Evolutionary conservation across 2,113 vertebrate genomes (phyloP).

Genomic region (Apeltes quadracus): DNA sequence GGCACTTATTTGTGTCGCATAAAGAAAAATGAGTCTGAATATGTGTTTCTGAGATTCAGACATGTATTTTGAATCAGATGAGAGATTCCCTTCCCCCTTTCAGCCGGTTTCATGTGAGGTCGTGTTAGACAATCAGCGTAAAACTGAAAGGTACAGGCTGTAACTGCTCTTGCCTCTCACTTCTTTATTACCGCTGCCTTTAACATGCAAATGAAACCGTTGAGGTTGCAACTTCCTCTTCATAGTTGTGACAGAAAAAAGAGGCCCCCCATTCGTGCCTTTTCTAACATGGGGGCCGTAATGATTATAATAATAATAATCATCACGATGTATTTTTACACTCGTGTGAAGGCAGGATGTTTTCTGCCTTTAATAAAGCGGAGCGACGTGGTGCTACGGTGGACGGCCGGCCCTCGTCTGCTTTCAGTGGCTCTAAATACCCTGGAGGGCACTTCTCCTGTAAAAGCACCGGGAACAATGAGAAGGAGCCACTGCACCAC

Average conservation of each 20-base stretch:
- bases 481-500: constrained; percentile 49
- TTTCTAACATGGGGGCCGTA: too few relatives aligned
- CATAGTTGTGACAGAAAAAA: constrained; percentile 33
- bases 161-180: constrained; percentile 36
- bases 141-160: constrained; percentile 12
- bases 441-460: constrained; percentile 66
- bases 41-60: constrained; percentile 19
- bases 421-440: constrained; percentile 65
- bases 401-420: constrained; percentile 40
- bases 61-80: constrained; percentile 25
- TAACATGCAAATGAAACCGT: constrained; percentile 31
- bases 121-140: background rate
- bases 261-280: constrained; percentile 2
- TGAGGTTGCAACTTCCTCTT: constrained; percentile 49
- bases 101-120: constrained; percentile 46
- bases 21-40: background rate
- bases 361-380: constrained; percentile 44
- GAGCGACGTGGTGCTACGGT: constrained; percentile 21
- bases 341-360: constrained; percentile 21
- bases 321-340: constrained; percentile 49
- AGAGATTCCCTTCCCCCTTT: background rate
- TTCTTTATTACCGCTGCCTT: constrained; percentile 34
- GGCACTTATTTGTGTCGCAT: constrained; percentile 23
- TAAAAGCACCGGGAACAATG: constrained; percentile 68
- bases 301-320: constrained; percentile 22